phyloP scores from a whole-genome alignment of 2,797 vertebrate genomes.

The Aphelocoma californica region DNA sequence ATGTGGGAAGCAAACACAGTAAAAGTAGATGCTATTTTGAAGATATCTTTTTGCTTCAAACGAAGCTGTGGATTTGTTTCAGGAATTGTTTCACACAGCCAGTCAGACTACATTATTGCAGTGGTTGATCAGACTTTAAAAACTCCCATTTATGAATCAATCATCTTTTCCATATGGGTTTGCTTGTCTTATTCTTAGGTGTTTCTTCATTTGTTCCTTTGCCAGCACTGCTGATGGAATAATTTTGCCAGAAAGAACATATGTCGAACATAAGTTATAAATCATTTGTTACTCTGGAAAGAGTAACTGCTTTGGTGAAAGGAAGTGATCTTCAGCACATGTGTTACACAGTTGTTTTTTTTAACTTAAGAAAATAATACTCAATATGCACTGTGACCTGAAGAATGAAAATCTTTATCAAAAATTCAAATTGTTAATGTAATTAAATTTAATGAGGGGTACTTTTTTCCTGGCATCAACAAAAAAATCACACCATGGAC shows the following conservation, averaged over 20 bases:
- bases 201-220: not conserved
- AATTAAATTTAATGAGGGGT: not conserved
- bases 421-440: not conserved
- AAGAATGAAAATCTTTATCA: not conserved
- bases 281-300: not conserved
- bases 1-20: not conserved
- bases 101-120: not conserved
- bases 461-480: not conserved
- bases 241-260: constrained; percentile 5
- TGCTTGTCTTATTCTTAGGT: not conserved
- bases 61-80: not conserved
- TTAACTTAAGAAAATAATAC: not conserved
- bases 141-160: not conserved
- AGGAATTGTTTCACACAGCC: not conserved
- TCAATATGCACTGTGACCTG: not conserved
- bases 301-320: not conserved
- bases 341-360: not conserved
- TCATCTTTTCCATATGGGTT: not conserved
- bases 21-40: not conserved
- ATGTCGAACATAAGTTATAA: not conserved
- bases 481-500: not conserved
- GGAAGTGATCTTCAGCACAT: not conserved
- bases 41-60: not conserved
- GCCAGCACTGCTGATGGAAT: not conserved
- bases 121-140: not conserved